phyloP scores from a whole-genome alignment of 2,797 vertebrate species.

The Antrozous pallidus region DNA sequence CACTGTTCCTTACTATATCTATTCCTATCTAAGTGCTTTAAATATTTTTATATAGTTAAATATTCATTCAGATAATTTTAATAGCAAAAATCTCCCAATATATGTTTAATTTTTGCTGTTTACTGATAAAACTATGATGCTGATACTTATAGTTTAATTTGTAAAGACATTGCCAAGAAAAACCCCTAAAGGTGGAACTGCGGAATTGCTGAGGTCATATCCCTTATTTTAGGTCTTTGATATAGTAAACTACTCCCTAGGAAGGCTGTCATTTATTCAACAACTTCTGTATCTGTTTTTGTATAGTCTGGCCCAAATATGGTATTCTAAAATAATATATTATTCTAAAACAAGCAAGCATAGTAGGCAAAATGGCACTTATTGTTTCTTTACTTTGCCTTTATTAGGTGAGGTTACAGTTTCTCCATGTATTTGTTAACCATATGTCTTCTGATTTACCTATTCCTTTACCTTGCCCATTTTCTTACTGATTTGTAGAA shows the following conservation, averaged over 20 bases:
- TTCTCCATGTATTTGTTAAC: neutral
- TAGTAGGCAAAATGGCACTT: neutral
- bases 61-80: constrained; percentile 10
- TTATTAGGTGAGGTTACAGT: neutral
- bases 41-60: neutral
- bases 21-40: neutral
- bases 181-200: neutral
- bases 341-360: constrained; percentile 24
- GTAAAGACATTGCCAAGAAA: neutral
- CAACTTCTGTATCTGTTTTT: neutral
- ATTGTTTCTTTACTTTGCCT: neutral
- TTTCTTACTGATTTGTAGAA: constrained; percentile 24
- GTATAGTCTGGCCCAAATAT: neutral
- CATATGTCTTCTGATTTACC: neutral
- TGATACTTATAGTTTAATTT: neutral
- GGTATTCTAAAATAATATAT: neutral
- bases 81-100: neutral
- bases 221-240: constrained; percentile 9
- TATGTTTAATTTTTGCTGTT: neutral
- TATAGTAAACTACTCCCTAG: neutral
- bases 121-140: neutral
- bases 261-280: constrained; percentile 23
- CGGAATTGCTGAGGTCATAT: neutral
- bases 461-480: neutral
- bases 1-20: neutral